Evolutionary conservation across 1,140 invertebrate genomes (phyloP), one percentile per base, ranked within the genome.

Genomic region (Solen grandis): DNA sequence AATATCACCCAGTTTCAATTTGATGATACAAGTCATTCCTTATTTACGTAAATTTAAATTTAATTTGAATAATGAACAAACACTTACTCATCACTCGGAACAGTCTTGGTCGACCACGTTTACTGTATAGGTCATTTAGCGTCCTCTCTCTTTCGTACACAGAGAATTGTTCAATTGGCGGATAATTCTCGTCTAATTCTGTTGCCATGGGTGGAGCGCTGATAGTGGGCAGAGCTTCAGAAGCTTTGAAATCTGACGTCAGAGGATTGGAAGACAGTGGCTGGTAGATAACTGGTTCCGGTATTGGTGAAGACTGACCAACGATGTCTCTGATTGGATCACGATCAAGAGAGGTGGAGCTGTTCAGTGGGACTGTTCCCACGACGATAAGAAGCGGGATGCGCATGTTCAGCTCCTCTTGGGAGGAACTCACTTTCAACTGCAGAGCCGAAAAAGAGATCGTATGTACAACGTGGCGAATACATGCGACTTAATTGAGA

Each of bases 121-220:
- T 59, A 5, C 29, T 52, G 66, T 77, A 77, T 22, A 77, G 52
- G 29, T 63, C 25, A 5, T 36, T 22, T n/a, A 77, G 27, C n/a
- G 60, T 66, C 55, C 25, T 65, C 62, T 77, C 74, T 46, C 74
- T 27, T 65, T 77, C 13, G 8, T 36, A 1, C n/a, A 77, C 55
- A n/a, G 74, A 77, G 36, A 74, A 66, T 33, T 10, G 38, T 29
- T 36, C 60, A 3, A 77, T 63, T 66, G 74, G 74, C 38, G 74
- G 74, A 66, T 77, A 66, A 14, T 36, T 25, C 25, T 77, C 74
- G 54, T 77, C 60, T 38, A 77, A 50, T 46, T 66, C 74, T n/a
- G 74, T 77, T 55, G 74, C 74, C 41, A 77, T 77, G 52, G 74
- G 74, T 29, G 74, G 60, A 66, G 63, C 46, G 52, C 46, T 66